These are phyloP conservation scores for Coremacera marginata DNA, from an alignment of 2,888 invertebrate genomes.

Conservation along the genomic window DNA sequence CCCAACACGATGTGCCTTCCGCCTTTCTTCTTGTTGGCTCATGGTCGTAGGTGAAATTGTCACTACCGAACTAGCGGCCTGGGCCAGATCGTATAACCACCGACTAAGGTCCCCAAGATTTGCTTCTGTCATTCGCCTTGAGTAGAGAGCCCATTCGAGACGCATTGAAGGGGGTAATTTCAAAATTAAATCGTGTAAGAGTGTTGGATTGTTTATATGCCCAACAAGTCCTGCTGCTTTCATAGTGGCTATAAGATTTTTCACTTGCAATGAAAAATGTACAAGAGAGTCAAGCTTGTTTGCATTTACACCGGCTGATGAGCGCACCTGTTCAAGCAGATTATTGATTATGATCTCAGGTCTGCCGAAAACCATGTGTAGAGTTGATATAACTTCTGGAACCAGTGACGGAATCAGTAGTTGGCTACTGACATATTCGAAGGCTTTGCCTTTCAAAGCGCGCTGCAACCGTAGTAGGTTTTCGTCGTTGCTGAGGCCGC, in stretches of 20 bases:
- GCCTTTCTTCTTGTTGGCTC: conserved; percentile 4
- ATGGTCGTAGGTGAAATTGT: no score
- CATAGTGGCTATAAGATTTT: no score
- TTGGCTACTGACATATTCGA: neutral
- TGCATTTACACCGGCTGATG: no score
- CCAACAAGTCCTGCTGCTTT: no score
- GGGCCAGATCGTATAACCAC: conserved; percentile 23
- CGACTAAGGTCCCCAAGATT: conserved; percentile 24
- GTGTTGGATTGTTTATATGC: conserved; percentile 28
- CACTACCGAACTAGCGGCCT: no score
- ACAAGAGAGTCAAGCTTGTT: no score
- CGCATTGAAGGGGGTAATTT: conserved; percentile 18
- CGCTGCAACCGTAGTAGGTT: neutral
- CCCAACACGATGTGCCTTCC: conserved; percentile 8
- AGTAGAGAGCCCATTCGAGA: conserved; percentile 31
- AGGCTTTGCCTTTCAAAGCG: neutral
- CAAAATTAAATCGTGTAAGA: neutral
- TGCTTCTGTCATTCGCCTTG: neutral
- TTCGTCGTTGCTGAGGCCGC: neutral
- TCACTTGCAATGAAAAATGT: no score
- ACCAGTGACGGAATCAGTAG: neutral
- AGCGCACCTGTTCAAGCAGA: no score
- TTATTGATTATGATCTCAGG: no score
- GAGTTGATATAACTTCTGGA: neutral
- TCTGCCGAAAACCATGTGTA: conserved; percentile 18